phyloP scores from a whole-genome alignment of 2,797 vertebrate species.

The Moxostoma hubbsi region DNA sequence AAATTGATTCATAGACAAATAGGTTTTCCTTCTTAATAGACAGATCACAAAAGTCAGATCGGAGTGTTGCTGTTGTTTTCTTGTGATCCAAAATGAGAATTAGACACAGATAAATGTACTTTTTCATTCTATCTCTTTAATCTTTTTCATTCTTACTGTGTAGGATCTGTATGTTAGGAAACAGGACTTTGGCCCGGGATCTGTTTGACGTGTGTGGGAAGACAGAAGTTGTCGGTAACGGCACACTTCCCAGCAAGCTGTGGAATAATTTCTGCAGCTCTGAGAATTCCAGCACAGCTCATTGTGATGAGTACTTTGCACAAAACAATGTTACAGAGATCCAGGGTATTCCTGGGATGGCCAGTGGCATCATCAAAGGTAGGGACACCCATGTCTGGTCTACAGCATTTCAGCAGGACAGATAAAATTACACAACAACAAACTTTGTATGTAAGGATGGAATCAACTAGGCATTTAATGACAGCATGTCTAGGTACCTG shows the following conservation, averaged over 20 bases:
- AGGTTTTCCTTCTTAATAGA: not conserved
- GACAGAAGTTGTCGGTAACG: conserved; percentile 80
- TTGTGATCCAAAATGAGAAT: not conserved
- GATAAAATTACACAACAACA: no score
- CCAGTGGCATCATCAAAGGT: conserved; percentile 92
- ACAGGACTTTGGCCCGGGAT: conserved; percentile 91
- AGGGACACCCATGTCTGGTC: conserved; percentile 11
- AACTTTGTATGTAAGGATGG: no score
- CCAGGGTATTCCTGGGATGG: conserved; percentile 91
- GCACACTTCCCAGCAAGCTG: conserved; percentile 83
- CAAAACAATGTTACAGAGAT: conserved; percentile 94
- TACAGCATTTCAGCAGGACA: not conserved
- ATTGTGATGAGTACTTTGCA: conserved; percentile 92
- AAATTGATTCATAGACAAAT: no score
- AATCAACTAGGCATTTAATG: no score
- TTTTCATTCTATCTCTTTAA: not conserved
- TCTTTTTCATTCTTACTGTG: not conserved
- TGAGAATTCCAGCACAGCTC: conserved; percentile 82
- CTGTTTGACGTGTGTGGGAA: conserved; percentile 91
- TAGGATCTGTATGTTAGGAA: conserved; percentile 97
- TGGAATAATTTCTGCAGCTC: conserved; percentile 87
- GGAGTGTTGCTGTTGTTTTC: not conserved
- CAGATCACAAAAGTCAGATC: not conserved
- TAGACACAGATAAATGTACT: not conserved
- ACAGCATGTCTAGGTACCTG: no score